A percentile compares a stretch with the other conserved stretches of the same genome.
Evolutionary conservation across 2,113 vertebrate species (phyloP).

Genomic region (Prietella phreatophila): DNA sequence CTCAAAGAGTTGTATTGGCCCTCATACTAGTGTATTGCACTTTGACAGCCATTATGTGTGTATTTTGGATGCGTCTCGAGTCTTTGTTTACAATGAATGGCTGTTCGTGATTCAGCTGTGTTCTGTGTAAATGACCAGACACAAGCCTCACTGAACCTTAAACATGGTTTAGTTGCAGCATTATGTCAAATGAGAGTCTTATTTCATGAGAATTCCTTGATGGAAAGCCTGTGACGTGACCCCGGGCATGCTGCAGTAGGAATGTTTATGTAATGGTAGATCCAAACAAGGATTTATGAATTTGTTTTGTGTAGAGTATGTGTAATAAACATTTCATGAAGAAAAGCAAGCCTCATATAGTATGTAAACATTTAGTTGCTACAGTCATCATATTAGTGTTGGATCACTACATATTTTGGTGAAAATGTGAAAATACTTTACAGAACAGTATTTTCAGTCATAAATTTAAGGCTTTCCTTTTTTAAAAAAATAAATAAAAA

Average conservation of each 20-base stretch:
- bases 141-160: neutral
- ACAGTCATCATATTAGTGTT: conserved; percentile 6
- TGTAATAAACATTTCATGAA: neutral
- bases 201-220: neutral
- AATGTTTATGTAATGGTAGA: neutral
- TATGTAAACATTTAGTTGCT: conserved; percentile 14
- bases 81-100: neutral
- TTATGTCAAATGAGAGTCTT: neutral
- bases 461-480: neutral
- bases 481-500: too few relatives aligned
- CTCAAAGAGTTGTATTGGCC: neutral
- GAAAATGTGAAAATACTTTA: conserved; percentile 42
- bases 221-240: neutral
- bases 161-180: conserved; percentile 14
- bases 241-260: neutral
- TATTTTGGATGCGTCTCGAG: neutral
- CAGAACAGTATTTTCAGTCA: conserved; percentile 44
- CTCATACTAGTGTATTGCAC: neutral
- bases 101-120: neutral
- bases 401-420: conserved; percentile 27
- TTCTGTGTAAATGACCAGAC: neutral
- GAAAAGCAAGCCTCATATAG: neutral
- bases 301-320: neutral
- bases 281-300: neutral
- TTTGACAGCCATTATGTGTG: neutral